Conservation (phyloP, 2,888 invertebrate species). For the Helicoverpa assulta region DNA sequence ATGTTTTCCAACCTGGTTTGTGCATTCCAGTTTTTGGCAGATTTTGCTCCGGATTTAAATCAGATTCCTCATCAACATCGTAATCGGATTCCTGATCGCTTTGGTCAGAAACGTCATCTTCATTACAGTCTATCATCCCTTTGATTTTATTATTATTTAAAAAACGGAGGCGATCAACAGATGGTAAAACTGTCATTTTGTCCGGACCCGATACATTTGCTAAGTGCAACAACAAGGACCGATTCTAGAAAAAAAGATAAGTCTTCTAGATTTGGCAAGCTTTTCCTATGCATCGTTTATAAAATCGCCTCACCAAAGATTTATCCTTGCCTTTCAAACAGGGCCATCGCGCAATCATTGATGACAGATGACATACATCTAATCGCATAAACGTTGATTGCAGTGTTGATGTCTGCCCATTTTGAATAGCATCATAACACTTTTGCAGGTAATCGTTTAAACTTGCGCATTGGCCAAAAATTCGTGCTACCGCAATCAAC, state of each 20-base stretch:
- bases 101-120: neutral
- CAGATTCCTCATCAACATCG: neutral
- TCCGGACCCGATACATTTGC: constrained; percentile 13
- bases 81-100: neutral
- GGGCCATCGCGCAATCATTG: neutral
- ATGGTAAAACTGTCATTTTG: constrained; percentile 1
- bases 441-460: constrained; percentile 14
- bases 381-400: neutral
- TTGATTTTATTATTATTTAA: constrained; percentile 9
- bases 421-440: constrained; percentile 12
- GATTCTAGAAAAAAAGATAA: constrained; percentile 12
- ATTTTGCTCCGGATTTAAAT: neutral
- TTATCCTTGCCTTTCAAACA: neutral
- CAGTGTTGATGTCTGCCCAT: neutral
- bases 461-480: neutral
- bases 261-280: neutral
- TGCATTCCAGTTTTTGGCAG: neutral
- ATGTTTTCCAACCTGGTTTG: constrained; percentile 11
- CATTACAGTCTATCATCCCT: neutral
- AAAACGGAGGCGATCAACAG: neutral
- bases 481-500: constrained; percentile 4
- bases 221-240: constrained; percentile 13
- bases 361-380: neutral
- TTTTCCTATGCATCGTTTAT: neutral
- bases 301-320: neutral